These are phyloP conservation scores for Phymatocera aterrima DNA, from an alignment of 2,888 invertebrate genomes.

Conservation along the genomic window DNA sequence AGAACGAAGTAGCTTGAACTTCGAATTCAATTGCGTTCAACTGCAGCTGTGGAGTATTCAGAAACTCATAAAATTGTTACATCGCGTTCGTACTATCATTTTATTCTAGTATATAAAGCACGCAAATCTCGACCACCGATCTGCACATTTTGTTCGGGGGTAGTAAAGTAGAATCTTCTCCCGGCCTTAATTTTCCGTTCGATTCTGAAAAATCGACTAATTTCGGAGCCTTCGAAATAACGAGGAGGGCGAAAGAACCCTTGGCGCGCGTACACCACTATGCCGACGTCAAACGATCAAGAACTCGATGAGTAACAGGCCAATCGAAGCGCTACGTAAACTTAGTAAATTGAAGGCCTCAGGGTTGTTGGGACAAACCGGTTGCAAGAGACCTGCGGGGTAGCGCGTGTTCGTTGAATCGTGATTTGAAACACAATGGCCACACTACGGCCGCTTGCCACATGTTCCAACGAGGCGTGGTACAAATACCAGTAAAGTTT, in stretches of 20 bases:
- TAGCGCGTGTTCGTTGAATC: slow-evolving; percentile 59
- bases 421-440: slow-evolving; percentile 74
- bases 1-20: not conserved
- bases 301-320: slow-evolving; percentile 14
- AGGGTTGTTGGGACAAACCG: slow-evolving; percentile 41
- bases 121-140: too few relatives aligned
- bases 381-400: not conserved
- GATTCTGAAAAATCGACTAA: too few relatives aligned
- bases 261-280: too few relatives aligned
- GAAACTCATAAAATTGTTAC: not conserved
- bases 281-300: not conserved
- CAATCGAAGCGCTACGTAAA: slow-evolving; percentile 31
- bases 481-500: not conserved
- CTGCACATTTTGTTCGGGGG: too few relatives aligned
- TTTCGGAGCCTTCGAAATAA: too few relatives aligned
- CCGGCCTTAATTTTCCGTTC: too few relatives aligned
- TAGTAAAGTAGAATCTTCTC: too few relatives aligned
- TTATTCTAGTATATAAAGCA: too few relatives aligned
- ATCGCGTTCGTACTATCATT: too few relatives aligned
- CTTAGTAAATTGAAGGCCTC: slow-evolving; percentile 30
- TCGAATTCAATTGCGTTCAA: not conserved
- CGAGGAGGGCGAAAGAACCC: too few relatives aligned
- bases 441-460: slow-evolving; percentile 70
- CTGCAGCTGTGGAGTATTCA: not conserved
- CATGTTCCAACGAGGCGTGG: slow-evolving; percentile 63